Percentiles rank a stretch among this genome's conserved stretches.
Conservation (phyloP, 2,888 invertebrate species). For the Clostera curtula region DNA sequence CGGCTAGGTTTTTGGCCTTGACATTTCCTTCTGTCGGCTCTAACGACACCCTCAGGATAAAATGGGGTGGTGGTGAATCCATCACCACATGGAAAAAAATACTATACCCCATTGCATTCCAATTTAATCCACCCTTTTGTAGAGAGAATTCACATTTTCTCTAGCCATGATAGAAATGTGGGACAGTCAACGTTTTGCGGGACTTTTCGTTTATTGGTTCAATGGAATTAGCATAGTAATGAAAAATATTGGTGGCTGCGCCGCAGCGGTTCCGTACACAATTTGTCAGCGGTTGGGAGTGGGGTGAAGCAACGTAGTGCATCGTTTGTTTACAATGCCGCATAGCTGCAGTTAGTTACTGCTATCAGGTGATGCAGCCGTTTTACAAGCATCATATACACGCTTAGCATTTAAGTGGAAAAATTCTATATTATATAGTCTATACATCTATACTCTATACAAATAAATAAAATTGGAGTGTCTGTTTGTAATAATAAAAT, state of each 20-base stretch:
- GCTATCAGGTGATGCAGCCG: too few species aligned
- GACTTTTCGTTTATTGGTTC: constrained; percentile 62
- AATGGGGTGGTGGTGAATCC: too few species aligned
- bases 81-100: constrained; percentile 36
- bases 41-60: too few species aligned
- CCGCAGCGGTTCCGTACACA: constrained; percentile 36
- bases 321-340: constrained; percentile 19
- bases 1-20: too few species aligned
- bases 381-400: too few species aligned
- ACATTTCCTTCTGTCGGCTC: too few species aligned
- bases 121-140: constrained; percentile 56
- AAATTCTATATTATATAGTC: too few species aligned
- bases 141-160: constrained; percentile 62
- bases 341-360: too few species aligned
- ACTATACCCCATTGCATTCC: constrained; percentile 60
- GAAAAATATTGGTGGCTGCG: constrained; percentile 66
- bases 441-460: too few species aligned
- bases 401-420: too few species aligned
- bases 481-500: too few species aligned
- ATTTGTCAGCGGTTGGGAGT: constrained; percentile 44
- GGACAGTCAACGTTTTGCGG: constrained; percentile 60
- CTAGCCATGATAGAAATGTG: constrained; percentile 60
- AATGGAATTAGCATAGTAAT: constrained; percentile 74
- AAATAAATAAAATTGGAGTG: too few species aligned
- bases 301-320: constrained; percentile 43